A percentile compares a stretch with the other conserved stretches of the same genome.
These are phyloP conservation scores for Propithecus coquereli DNA, from an alignment of 2,113 vertebrate species.

Conservation along the genomic window DNA sequence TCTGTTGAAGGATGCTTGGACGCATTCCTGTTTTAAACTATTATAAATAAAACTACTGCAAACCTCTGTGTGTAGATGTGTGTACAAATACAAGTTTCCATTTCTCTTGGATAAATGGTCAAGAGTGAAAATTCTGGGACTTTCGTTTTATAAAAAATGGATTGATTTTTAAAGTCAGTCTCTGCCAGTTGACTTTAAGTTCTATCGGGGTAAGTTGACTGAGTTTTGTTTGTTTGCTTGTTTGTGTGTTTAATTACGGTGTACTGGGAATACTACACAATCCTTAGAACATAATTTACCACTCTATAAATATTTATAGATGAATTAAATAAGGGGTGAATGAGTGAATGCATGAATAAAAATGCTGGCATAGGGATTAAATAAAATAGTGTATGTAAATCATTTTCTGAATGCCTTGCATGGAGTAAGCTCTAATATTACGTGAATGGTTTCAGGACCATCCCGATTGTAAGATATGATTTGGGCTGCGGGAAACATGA, in stretches of 20 bases:
- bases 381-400: conserved; percentile 42
- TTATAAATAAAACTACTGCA: neutral
- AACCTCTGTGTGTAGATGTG: neutral
- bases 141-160: neutral
- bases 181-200: neutral
- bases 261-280: neutral
- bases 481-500: neutral
- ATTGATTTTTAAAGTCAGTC: neutral
- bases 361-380: conserved; percentile 32
- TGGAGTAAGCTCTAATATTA: neutral
- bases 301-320: conserved; percentile 62
- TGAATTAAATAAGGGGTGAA: conserved; percentile 58
- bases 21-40: neutral
- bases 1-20: neutral
- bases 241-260: conserved; percentile 10
- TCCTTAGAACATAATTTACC: conserved; percentile 44
- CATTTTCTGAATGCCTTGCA: neutral
- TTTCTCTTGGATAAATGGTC: neutral
- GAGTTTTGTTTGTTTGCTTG: conserved; percentile 30
- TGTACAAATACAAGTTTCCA: neutral
- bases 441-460: neutral
- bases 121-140: neutral
- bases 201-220: neutral
- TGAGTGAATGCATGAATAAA: conserved; percentile 45
- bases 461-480: neutral